phyloP scores from a whole-genome alignment of 2,888 invertebrate genomes.

The Neoaliturus tenellus region DNA sequence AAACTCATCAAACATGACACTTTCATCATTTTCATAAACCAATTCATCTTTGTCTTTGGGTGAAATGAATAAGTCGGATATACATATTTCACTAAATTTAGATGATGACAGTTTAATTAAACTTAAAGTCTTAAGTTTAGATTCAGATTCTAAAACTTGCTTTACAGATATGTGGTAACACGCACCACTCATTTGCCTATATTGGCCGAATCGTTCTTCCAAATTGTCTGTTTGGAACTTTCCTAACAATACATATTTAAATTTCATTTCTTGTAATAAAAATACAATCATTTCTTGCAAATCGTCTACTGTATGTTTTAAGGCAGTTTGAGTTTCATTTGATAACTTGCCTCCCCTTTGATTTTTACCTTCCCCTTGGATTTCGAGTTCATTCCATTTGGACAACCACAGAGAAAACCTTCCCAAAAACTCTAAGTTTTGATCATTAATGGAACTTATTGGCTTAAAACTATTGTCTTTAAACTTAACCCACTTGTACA shows the following conservation, averaged over 20 bases:
- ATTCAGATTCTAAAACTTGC: conserved; percentile 61
- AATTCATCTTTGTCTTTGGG: not conserved
- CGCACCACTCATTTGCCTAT: conserved; percentile 60
- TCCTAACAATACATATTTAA: conserved; percentile 60
- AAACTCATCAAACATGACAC: no score
- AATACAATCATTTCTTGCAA: not conserved
- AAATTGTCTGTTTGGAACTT: conserved; percentile 63
- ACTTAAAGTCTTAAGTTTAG: conserved; percentile 53
- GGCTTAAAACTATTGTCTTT: no score
- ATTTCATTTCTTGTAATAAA: conserved; percentile 3
- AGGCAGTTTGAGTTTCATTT: no score
- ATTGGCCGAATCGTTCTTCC: conserved; percentile 61
- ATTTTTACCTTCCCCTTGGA: no score
- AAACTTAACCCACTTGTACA: no score
- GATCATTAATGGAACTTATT: no score
- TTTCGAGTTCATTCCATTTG: no score
- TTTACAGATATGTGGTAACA: conserved; percentile 59
- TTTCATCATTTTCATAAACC: not conserved
- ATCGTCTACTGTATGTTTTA: no score
- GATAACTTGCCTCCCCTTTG: no score
- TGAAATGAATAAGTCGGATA: not conserved
- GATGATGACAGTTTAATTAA: conserved; percentile 14
- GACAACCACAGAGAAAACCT: no score
- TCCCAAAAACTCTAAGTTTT: no score
- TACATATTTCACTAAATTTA: conserved; percentile 7